Evolutionary conservation across 2,888 invertebrate genomes (phyloP).

Genomic region (Acanthosoma haemorrhoidale): DNA sequence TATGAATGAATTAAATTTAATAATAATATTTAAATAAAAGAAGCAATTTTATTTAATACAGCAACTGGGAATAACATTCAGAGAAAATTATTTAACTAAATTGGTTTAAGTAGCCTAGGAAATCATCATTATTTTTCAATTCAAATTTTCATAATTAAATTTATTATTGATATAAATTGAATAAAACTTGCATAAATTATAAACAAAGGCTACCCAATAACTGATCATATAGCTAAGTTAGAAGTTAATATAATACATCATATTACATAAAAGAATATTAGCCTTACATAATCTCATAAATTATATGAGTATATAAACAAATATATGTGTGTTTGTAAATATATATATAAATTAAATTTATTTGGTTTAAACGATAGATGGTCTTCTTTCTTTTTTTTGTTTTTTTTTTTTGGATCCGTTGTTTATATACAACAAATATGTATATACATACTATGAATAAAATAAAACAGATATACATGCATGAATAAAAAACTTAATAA

Average conservation of each 20-base stretch:
- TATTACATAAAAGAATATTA: background rate
- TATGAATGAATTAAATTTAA: no score
- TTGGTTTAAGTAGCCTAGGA: no score
- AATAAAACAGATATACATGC: background rate
- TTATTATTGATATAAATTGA: no score
- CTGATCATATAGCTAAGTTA: background rate
- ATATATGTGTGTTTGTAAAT: conserved; percentile 14
- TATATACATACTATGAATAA: background rate
- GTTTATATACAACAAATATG: background rate
- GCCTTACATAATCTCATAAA: conserved; percentile 1
- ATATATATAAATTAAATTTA: conserved; percentile 7
- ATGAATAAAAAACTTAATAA: background rate
- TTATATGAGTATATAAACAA: background rate
- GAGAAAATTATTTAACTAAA: no score
- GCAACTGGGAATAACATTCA: no score
- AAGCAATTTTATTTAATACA: no score
- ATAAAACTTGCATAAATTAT: no score
- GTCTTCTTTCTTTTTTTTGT: no score
- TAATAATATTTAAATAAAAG: no score
- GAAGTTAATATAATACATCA: background rate
- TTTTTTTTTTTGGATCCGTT: conserved; percentile 22
- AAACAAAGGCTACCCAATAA: conserved; percentile 8
- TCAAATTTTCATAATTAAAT: no score
- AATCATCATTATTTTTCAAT: no score
- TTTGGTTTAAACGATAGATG: conserved; percentile 13